Base-by-base conservation (phyloP, 2,888 invertebrate species). In the Euproctis similis region DNA sequence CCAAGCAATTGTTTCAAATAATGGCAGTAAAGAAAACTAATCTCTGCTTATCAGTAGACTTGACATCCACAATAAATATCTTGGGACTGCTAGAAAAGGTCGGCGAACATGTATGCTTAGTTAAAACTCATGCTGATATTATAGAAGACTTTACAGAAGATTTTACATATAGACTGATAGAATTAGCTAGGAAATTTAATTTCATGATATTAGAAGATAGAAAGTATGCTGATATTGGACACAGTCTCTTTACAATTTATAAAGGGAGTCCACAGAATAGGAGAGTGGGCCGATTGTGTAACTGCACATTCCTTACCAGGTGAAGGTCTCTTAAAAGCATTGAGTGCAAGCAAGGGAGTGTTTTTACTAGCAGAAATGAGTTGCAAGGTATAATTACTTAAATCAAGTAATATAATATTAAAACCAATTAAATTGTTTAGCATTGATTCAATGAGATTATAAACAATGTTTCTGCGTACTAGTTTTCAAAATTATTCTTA, bases 161-260 rank as follows among this genome's bases (percentile, higher is more conserved):
- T 25, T 91, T 94, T 42, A 71, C 90, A 0, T 57, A 62, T 1
- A 74, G 85, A 29, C 71, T 98, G 6, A 85, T 87, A 47, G 72
- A 87, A 12, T 60, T 96, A 29, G 91, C 97, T 0, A 71, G 86
- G 9, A 88, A 89, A 53, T 91, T 93, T 51, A 90, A 96, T 44
- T 98, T 99, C 64, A 63, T 98, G 6, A 85, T 99, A 17, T 90
- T 99, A 86, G 98, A 98, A 77, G 98, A 99, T 64, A 88, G 98
- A 49, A 99, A 99, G 74, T 97, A 94, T 84, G 94, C 94, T 2
- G 99, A 99, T 76, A 98, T 98, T 61, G 98, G 98, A 1, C 92
- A 97, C 96, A 0, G 96, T 96, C 0, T 85, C 90, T 1, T 74
- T 92, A 39, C 98, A 99, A 61, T 94, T 92, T 62, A 80, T 84